Evolutionary conservation across 1,140 invertebrate species (phyloP), one percentile per base, ranked within the genome.

Genomic region (Aphelinus atriplicis): DNA sequence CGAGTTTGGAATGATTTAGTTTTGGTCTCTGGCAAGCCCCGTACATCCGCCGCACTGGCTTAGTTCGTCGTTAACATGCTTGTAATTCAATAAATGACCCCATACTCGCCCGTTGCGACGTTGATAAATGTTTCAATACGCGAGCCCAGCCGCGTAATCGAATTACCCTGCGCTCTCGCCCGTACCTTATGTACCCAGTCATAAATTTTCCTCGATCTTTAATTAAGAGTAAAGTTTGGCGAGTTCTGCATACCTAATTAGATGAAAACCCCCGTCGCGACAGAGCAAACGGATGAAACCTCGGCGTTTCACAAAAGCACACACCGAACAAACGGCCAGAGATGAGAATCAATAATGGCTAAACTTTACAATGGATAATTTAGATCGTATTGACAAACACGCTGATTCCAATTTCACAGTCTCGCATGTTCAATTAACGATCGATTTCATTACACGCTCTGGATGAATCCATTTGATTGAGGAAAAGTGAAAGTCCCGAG

Each of bases 371-470:
- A 26, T 26, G 84, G 83, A 82, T 83, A 83, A 84, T 84, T 84
- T 84, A 83, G 80, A 83, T 84, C 80, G 78, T 83, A 80, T 84
- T 84, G 83, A 80, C 78, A 84, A 83, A 26, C 26, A 26, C 26
- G 26, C 26, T 26, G 26, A 26, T 26, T 26, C 26, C 26, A 26
- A 26, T 26, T 26, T 26, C 26, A 26, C 26, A 26, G 26, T 26
- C 26, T 26, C 26, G 26, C 26, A 26, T 26, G 26, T 26, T 26
- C 26, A 26, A 26, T 26, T 26, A 26, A 26, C 26, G 26, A 26
- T 26, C 26, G 26, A 26, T 26, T 26, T 26, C 26, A 26, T 26
- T 26, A 26, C 26, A 26, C 26, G 26, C 26, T 26, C 26, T 26
- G 26, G 26, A 26, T 26, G 26, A 26, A 26, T 26, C 26, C 26